Evolutionary conservation across 1,140 invertebrate genomes (phyloP), one percentile per base, ranked within the genome.

Genomic region (Drosophila ironensis): DNA sequence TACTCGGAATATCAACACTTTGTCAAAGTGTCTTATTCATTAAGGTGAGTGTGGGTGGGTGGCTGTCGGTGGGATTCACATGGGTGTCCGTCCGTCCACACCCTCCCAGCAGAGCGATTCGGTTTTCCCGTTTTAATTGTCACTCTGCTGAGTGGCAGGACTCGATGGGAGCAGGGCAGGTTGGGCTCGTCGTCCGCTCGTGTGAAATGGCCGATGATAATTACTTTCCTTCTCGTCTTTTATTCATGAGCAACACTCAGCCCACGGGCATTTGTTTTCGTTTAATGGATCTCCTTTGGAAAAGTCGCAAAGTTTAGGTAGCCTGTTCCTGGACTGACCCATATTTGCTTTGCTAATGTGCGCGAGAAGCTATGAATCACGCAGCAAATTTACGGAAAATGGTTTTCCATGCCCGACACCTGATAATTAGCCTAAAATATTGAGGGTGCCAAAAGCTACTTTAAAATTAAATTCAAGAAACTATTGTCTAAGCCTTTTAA

Each of bases 1-100:
- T 89, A 89, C 87, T 75, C 52, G 27, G 42, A 69, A 67, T 71
- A 81, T 89, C 87, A 89, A 86, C 87, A 89, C 87, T 86, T 89
- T 86, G 78, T 86, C 87, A 73, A 86, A 64, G 53, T 82, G 77
- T 51, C 53, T 42, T 35, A 64, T 67, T 66, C 66, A 74, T 61
- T 72, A 64, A 82, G 78, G 77, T 82, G 78, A 48, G 61, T 27
- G 51, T 57, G 24, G 20, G 6, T 30, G 35, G 25, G 19, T 12
- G 9, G n/a, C n/a, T n/a, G n/a, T n/a, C n/a, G n/a, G n/a, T n/a
- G n/a, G n/a, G n/a, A n/a, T 44, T 37, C 24, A 25, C n/a, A 44
- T 8, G 37, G 25, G 37, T 41, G 51, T 14, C 25, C 52, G 57
- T 60, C 37, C 40, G 37, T 28, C 20, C 25, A 41, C 51, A 41